Evolutionary conservation across 1,140 invertebrate species (phyloP), one percentile per base, ranked within the genome.

Genomic region (Pygmarrhopalites habei): DNA sequence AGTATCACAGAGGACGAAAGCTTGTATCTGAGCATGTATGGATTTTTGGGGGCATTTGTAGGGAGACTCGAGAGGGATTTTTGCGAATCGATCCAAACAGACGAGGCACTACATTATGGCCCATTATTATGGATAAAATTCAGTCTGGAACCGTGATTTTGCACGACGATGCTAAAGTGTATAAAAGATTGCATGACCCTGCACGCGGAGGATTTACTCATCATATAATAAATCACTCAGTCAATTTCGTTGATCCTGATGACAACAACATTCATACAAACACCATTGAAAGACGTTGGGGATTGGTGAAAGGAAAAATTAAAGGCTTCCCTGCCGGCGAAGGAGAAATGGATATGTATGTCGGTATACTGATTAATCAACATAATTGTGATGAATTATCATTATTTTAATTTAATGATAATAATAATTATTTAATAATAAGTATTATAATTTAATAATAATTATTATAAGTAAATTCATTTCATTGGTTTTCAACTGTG

Each of bases 31-130:
- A 64, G 32, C 1, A 65, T 21, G 29, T 62, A 3, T 68, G 66
- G 62, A 41, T 68, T 1, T 68, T 68, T 58, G 60, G 66, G 2
- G 66, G 58, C 2, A 60, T 64, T 43, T 64, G 61, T 26, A 17
- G 66, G 2, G 61, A 64, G 58, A 44, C 60, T 2, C 60, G 52
- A 25, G 62, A 64, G 41, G 30, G 19, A 4, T 64, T 67, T 28
- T 49, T 67, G 0, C 10, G 35, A 29, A 21, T 44, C 19, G 65
- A 63, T 4, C 65, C 65, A 1, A 25, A 67, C 28, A 2, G 52
- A 23, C 26, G 19, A 1, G 58, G 25, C 5, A 30, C 2, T 2
- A 67, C 57, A 10, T 44, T 67, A 1, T 55, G 44, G 49, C 51
- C 58, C 1, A 64, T 60, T 15, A 67, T 64, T 32, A 1, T 41